Evolutionary conservation across 2,113 vertebrate genomes (phyloP), one percentile per base, ranked within the genome.

Genomic region (Cichladusa arquata): DNA sequence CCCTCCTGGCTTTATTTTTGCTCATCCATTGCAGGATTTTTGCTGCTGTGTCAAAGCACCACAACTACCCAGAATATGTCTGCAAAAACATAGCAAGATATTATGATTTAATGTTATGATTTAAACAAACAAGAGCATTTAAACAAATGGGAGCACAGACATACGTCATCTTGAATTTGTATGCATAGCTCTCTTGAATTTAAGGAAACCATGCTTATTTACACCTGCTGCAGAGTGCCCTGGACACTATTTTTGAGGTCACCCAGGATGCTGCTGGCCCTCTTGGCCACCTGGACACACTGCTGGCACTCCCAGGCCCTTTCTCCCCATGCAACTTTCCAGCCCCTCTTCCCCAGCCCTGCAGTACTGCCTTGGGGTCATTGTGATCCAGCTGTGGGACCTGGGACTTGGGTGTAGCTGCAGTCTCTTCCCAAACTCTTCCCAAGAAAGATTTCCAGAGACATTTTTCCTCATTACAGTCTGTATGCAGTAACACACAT

Each of bases 331-430:
- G 17, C 14, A 33, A 14, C 8, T 57, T 65, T 65, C 44, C 44
- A 81, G 18, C 4, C 6, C 22, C 26, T 58, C 51, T 50, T 72
- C 33, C 16, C 15, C 38, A 56, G 0, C 17, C 24, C 47, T 82
- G 8, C 25, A 60, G n/a, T 1, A 0, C 9, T 78, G 2, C 33
- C 5, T 0, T 34, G 24, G 29, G 15, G 5, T 34, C 53, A 14
- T 19, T 61, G 19, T 38, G 40, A 29, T 12, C 2, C 12, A 71
- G 1, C 0, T 33, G 31, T 2, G 2, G 9, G 15, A 67, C 14
- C 33, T 3, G 2, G 19, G 14, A 18, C n/a, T 48, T 18, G 23
- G 2, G 6, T 26, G 9, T 14, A 65, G 11, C 25, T 77, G 25
- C 18, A 53, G 5, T 34, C 26, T 91, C 42, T 86, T 88, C 42